These are phyloP conservation scores for Microctonus aethiopoides DNA, from an alignment of 2,888 invertebrate species.

Conservation along the genomic window DNA sequence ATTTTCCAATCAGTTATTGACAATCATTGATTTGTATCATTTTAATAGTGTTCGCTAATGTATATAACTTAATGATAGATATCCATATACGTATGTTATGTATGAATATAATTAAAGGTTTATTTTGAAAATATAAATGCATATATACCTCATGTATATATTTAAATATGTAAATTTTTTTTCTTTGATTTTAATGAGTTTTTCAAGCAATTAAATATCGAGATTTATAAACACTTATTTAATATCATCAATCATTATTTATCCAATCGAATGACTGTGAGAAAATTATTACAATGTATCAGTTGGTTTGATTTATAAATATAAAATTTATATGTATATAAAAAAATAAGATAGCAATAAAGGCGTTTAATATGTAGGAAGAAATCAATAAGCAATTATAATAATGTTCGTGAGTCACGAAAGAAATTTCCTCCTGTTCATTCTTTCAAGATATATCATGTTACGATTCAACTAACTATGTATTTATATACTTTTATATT, in stretches of 20 bases:
- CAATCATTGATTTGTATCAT: not conserved
- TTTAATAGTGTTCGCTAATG: not conserved
- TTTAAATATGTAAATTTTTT: not conserved
- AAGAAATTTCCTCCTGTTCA: constrained; percentile 11
- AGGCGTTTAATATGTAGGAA: constrained; percentile 4
- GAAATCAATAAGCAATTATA: constrained; percentile 26
- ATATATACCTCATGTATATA: too few species aligned
- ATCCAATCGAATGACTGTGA: not conserved
- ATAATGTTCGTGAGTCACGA: constrained; percentile 23
- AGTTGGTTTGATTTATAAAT: constrained; percentile 20
- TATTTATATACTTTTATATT: not conserved
- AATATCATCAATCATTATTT: not conserved
- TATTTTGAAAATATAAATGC: too few species aligned
- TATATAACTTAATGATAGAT: not conserved
- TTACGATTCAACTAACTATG: not conserved
- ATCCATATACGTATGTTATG: too few species aligned
- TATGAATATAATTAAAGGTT: too few species aligned
- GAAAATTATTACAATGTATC: constrained; percentile 6
- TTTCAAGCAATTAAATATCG: not conserved
- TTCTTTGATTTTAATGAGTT: not conserved
- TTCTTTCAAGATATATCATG: not conserved
- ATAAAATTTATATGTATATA: too few species aligned
- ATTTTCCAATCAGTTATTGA: not conserved
- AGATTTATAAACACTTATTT: not conserved
- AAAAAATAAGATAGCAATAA: constrained; percentile 14